These are phyloP conservation scores for Tinea semifulvella DNA, from an alignment of 2,888 invertebrate genomes.

Conservation along the genomic window DNA sequence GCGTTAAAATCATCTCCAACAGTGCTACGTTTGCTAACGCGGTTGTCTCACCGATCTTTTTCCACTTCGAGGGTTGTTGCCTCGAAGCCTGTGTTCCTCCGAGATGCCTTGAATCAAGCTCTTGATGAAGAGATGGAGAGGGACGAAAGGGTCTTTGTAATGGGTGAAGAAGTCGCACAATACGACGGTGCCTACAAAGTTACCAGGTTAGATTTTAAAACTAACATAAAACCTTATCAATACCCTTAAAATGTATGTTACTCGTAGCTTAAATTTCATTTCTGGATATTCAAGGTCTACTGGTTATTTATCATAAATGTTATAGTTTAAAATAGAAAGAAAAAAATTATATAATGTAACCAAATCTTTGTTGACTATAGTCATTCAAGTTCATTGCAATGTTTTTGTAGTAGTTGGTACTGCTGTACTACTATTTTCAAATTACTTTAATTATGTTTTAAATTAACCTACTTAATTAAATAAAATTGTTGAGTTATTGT, in stretches of 20 bases:
- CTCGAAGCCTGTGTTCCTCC: constrained; percentile 83
- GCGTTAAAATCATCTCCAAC: constrained; percentile 58
- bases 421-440: no score
- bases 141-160: constrained; percentile 88
- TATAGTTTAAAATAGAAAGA: not conserved
- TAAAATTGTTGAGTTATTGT: no score
- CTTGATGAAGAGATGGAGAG: constrained; percentile 96
- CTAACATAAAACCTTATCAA: no score
- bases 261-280: not conserved
- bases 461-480: no score
- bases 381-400: not conserved
- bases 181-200: constrained; percentile 99
- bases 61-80: constrained; percentile 47
- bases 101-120: constrained; percentile 96
- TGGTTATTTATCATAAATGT: not conserved
- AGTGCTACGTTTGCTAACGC: constrained; percentile 36
- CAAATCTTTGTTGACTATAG: constrained; percentile 33
- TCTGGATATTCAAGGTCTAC: not conserved
- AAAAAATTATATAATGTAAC: constrained; percentile 37
- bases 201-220: constrained; percentile 64
- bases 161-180: constrained; percentile 99
- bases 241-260: not conserved
- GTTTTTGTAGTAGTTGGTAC: no score
- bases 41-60: constrained; percentile 46
- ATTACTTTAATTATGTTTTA: no score